These are phyloP conservation scores for Ormyrus pomaceus DNA, from an alignment of 2,888 invertebrate genomes.

Conservation along the genomic window DNA sequence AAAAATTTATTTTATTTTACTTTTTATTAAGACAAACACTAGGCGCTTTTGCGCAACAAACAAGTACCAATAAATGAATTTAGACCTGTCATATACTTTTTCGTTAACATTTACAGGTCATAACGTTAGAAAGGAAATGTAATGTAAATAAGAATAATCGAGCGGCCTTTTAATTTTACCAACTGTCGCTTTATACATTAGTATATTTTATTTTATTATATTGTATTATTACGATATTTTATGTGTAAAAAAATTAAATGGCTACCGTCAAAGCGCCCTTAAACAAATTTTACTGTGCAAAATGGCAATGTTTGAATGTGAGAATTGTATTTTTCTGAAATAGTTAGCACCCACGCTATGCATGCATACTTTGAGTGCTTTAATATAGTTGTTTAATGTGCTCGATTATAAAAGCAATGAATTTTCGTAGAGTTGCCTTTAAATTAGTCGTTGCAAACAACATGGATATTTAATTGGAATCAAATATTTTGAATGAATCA, in stretches of 20 bases:
- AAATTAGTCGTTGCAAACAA: conserved; percentile 2
- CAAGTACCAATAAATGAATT: conserved; percentile 26
- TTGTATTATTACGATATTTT: conserved; percentile 33
- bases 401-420: conserved; percentile 1
- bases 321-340: conserved; percentile 27
- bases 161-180: conserved; percentile 42
- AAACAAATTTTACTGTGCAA: conserved; percentile 26
- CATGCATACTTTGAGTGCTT: conserved; percentile 27
- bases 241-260: conserved; percentile 26
- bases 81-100: conserved; percentile 25
- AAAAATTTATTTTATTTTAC: conserved; percentile 19
- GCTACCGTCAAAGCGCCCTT: conserved; percentile 7
- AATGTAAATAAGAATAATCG: conserved; percentile 45
- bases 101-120: conserved; percentile 26
- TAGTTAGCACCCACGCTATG: conserved; percentile 29
- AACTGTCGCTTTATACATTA: conserved; percentile 33
- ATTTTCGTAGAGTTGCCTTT: conserved; percentile 11
- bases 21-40: conserved; percentile 21
- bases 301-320: conserved; percentile 33
- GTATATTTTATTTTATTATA: not conserved
- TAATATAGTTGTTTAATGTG: conserved; percentile 18
- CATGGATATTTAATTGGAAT: conserved; percentile 23
- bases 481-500: not conserved
- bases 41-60: not conserved
- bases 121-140: conserved; percentile 24